Percentiles rank a stretch among this genome's conserved stretches.
These are phyloP conservation scores for Lepidurus couesii DNA, from an alignment of 1,140 invertebrate genomes.

Conservation along the genomic window DNA sequence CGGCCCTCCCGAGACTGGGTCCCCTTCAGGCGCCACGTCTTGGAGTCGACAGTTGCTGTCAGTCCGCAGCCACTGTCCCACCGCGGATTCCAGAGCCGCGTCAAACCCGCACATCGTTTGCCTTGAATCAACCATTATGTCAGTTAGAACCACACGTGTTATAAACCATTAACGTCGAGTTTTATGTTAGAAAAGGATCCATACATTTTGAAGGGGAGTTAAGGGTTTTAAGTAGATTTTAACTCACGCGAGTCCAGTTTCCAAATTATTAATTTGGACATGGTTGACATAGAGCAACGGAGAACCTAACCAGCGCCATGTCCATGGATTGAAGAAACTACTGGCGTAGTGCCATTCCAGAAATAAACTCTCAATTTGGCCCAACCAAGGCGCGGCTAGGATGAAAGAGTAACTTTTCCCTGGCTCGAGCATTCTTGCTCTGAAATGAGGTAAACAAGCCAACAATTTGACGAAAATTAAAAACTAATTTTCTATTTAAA, in stretches of 20 bases:
- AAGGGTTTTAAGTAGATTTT: not conserved
- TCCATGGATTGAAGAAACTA: conserved; percentile 70
- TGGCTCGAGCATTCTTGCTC: conserved; percentile 58
- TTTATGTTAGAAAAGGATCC: no score
- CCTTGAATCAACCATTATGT: not conserved
- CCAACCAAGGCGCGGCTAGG: conserved; percentile 59
- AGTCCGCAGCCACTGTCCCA: conserved; percentile 32
- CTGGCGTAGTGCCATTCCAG: conserved; percentile 71
- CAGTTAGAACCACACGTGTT: no score
- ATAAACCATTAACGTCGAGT: no score
- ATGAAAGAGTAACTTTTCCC: conserved; percentile 62
- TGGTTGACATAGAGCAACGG: conserved; percentile 46
- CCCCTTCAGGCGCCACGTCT: conserved; percentile 14
- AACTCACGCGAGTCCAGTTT: conserved; percentile 39
- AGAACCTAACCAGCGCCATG: conserved; percentile 66
- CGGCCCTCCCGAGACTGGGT: not conserved
- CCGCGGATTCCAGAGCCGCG: conserved; percentile 33
- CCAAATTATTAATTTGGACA: conserved; percentile 39
- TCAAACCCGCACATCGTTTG: conserved; percentile 38
- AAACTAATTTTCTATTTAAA: no score
- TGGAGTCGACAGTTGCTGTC: conserved; percentile 35
- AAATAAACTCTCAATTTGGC: conserved; percentile 56
- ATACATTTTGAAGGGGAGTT: not conserved
- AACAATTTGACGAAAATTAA: no score
- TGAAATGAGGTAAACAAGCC: conserved; percentile 36